Base-by-base conservation (phyloP, 2,113 vertebrate species). In the Ciconia maguari region DNA sequence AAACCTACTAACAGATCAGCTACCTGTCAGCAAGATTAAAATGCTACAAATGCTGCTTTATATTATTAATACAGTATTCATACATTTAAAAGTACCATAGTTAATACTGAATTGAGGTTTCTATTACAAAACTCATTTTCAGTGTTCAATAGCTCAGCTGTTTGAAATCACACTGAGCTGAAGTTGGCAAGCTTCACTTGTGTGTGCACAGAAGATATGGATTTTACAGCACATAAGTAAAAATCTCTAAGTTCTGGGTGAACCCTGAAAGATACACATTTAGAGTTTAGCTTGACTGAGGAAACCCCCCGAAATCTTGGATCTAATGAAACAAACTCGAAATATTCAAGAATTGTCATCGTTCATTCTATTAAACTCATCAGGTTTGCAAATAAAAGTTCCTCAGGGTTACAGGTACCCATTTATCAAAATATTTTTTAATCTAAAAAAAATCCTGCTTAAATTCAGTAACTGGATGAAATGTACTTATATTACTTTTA, bases 111-210 rank as follows among this genome's bases (percentile, higher is more conserved):
- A 76, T 84, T 72, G 68, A 80, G 54, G 66, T 87, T 96, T 94
- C 86, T 62, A 71, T 92, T 92, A 89, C 82, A 82, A 93, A 93
- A 93, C 44, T 87, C 34, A 58, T 87, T 93, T 82, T 69, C 87
- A 79, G 65, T 58, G 57, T 84, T 95, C 77, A 86, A 66, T 90
- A 90, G 49, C 80, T 97, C 77, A 92, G 91, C 93, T 94, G 84
- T 89, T 89, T 94, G 89, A 94, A 95, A 93, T 94, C 83, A 93
- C 61, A 87, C 41, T 65, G 74, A 91, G 93, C 41, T 91, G 81
- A n/a, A 85, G 69, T 16, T 96, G 87, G 70, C 80, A 94, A 74
- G 77, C 65, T 71, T 69, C 57, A 85, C 42, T 88, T 57, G 27
- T 82, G 38, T 92, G 44, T 84, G 77, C 74, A 80, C 71, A 72